phyloP scores from a whole-genome alignment of 2,113 vertebrate genomes.

The Brachypteracias leptosomus region DNA sequence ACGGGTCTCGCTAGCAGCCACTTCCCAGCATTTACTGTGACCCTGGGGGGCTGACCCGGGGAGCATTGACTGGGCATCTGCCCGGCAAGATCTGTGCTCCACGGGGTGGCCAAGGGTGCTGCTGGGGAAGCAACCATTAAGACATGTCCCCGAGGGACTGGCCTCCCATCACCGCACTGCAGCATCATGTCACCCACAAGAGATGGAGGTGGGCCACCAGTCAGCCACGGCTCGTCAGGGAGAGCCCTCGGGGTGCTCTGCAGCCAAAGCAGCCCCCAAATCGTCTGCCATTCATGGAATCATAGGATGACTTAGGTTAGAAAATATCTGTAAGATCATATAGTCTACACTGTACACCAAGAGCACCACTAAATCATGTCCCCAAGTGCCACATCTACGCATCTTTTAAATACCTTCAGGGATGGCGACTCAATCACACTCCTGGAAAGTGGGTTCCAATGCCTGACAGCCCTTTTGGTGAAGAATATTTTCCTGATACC shows the following conservation, averaged over 20 bases:
- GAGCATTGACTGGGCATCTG: fast-evolving
- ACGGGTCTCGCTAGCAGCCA: background rate
- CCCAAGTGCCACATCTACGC: background rate
- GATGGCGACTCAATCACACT: background rate
- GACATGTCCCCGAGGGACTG: background rate
- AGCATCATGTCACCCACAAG: fast-evolving
- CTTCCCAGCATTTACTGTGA: background rate
- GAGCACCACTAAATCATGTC: background rate
- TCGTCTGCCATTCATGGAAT: background rate
- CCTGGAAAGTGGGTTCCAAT: background rate
- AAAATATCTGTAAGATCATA: background rate
- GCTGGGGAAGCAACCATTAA: background rate
- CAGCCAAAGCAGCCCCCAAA: no score
- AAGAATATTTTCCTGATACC: background rate
- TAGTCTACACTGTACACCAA: background rate
- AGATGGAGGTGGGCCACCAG: no score
- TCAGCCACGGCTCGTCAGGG: fast-evolving
- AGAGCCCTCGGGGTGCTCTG: fast-evolving
- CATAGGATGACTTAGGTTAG: background rate
- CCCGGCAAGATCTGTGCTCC: fast-evolving
- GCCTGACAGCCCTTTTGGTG: background rate
- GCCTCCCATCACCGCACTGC: fast-evolving
- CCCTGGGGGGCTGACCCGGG: background rate
- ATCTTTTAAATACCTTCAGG: background rate
- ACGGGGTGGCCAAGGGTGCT: background rate